phyloP scores from a whole-genome alignment of 2,888 invertebrate species.

The Euzetes globulus region DNA sequence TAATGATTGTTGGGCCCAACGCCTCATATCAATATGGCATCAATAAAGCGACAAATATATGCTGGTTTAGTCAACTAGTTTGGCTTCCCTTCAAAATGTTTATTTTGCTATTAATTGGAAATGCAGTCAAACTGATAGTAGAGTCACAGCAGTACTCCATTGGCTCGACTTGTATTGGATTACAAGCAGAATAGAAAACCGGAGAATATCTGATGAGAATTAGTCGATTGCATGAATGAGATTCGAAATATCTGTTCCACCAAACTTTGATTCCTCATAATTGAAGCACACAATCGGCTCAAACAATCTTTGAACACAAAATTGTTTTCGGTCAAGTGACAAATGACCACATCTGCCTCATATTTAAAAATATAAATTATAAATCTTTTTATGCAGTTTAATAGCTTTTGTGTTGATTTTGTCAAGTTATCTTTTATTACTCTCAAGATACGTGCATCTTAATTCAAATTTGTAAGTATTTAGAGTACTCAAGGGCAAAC shows the following conservation, averaged over 20 bases:
- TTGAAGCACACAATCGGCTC: not conserved
- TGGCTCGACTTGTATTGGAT: not conserved
- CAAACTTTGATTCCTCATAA: too few species aligned
- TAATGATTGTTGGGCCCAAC: not conserved
- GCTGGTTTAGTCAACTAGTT: not conserved
- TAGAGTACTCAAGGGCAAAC: too few species aligned
- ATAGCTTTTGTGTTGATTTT: too few species aligned
- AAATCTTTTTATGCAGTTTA: too few species aligned
- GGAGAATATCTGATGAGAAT: not conserved
- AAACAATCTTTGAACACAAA: not conserved
- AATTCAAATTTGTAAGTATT: too few species aligned
- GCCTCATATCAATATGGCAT: not conserved
- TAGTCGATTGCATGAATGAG: not conserved
- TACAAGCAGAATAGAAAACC: not conserved
- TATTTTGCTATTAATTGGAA: not conserved
- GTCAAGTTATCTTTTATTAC: too few species aligned
- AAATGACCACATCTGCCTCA: too few species aligned
- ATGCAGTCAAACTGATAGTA: not conserved
- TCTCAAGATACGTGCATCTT: too few species aligned
- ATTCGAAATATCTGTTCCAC: not conserved
- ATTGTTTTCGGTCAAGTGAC: too few species aligned
- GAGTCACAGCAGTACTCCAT: not conserved
- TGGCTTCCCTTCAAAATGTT: slow-evolving; percentile 13
- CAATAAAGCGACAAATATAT: slow-evolving; percentile 12
- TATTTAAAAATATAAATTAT: too few species aligned